These are phyloP conservation scores for Choristoneura rosaceana DNA, from an alignment of 2,888 invertebrate species.

Conservation along the genomic window DNA sequence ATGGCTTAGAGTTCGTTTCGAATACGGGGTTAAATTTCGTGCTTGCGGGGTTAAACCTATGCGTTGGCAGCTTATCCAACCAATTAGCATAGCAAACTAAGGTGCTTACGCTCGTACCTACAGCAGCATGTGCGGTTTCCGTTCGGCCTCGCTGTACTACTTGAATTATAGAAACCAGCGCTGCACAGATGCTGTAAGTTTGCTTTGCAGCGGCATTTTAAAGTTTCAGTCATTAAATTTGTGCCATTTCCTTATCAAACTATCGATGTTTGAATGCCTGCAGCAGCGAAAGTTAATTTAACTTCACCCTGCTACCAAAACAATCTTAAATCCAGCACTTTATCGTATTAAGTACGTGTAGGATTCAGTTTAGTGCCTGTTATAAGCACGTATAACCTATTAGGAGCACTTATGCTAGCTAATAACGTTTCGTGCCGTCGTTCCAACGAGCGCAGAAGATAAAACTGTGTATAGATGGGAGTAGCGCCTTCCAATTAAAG, in stretches of 20 bases:
- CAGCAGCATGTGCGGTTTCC: conserved; percentile 58
- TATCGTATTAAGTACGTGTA: background rate
- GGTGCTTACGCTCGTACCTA: conserved; percentile 58
- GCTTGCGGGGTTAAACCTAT: conserved; percentile 26
- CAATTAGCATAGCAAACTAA: conserved; percentile 74
- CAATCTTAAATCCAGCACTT: background rate
- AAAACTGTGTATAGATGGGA: conserved; percentile 38
- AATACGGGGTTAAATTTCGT: conserved; percentile 20
- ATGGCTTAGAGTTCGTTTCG: background rate
- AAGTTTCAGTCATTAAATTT: conserved; percentile 36
- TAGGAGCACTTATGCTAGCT: conserved; percentile 31
- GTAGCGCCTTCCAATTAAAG: conserved; percentile 74
- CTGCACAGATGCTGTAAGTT: conserved; percentile 49
- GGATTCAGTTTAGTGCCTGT: conserved; percentile 9
- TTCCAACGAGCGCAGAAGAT: conserved; percentile 18
- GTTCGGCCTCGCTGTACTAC: conserved; percentile 60
- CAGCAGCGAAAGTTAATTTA: background rate
- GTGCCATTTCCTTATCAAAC: conserved; percentile 1
- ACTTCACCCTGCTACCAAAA: background rate
- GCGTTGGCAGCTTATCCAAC: conserved; percentile 66
- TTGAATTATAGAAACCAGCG: conserved; percentile 58
- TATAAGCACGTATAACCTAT: conserved; percentile 25
- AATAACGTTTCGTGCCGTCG: conserved; percentile 34
- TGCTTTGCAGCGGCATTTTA: conserved; percentile 40
- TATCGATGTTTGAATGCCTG: conserved; percentile 9